Evolutionary conservation across 1,140 invertebrate species (phyloP).

Genomic region (Halesus radiatus): DNA sequence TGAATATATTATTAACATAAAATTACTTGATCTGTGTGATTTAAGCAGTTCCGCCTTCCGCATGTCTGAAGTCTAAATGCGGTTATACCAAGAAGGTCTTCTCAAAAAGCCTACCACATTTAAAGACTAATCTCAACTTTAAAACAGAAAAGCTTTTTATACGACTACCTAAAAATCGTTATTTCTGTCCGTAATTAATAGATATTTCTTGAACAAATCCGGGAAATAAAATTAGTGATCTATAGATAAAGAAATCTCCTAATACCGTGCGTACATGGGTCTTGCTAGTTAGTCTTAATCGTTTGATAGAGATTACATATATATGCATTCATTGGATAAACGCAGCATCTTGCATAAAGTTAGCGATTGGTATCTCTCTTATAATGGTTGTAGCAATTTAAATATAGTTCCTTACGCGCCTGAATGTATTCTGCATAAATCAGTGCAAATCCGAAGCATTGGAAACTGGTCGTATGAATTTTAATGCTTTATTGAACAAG

Average conservation of each 20-base stretch:
- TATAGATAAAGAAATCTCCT: neutral
- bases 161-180: no score
- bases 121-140: no score
- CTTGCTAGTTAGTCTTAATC: neutral
- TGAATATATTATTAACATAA: no score
- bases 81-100: no score
- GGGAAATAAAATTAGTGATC: no score
- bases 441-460: neutral
- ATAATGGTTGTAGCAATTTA: neutral
- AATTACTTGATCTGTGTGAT: no score
- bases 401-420: neutral
- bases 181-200: no score
- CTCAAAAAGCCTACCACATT: no score
- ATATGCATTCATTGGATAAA: neutral
- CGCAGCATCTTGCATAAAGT: neutral
- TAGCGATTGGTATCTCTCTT: neutral
- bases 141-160: no score
- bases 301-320: neutral
- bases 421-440: neutral
- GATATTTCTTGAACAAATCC: no score
- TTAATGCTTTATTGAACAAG: constrained; percentile 6
- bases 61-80: no score
- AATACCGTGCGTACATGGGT: neutral
- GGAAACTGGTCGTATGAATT: neutral
- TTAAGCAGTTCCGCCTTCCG: no score